phyloP scores from a whole-genome alignment of 2,113 vertebrate genomes.

The Phasianus colchicus region DNA sequence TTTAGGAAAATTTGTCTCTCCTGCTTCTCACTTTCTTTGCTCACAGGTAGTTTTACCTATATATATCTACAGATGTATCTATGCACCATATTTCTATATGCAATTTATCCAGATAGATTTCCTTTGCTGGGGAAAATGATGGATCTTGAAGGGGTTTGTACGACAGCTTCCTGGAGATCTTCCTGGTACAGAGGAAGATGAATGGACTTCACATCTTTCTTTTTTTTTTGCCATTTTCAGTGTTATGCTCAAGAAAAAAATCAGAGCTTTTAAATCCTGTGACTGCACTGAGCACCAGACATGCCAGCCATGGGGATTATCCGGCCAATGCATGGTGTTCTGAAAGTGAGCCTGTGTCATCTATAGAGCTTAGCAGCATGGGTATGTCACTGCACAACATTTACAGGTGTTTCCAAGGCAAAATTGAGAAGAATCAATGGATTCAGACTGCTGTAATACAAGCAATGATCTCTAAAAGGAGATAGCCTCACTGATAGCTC shows the following conservation, averaged over 20 bases:
- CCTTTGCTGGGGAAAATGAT: not conserved
- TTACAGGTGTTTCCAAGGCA: not conserved
- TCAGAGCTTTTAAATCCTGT: not conserved
- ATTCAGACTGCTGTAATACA: not conserved
- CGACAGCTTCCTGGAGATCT: not conserved
- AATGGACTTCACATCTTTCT: not conserved
- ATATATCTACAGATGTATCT: not conserved
- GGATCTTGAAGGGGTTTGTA: not conserved
- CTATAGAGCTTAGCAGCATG: not conserved
- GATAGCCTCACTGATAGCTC: not conserved
- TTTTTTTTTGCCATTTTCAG: not conserved
- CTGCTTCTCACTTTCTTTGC: not conserved
- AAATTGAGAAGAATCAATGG: not conserved
- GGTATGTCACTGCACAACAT: not conserved
- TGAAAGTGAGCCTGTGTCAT: not conserved
- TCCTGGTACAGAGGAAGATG: not conserved
- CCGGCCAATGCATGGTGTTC: not conserved
- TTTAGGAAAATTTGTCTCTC: not conserved
- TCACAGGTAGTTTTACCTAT: not conserved
- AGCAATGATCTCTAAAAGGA: not conserved
- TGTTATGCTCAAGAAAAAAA: not conserved
- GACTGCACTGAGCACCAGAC: not conserved
- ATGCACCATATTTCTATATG: not conserved
- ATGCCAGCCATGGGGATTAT: not conserved
- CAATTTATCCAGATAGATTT: not conserved